Conservation (phyloP, 2,888 invertebrate species). For the Platycheirus rosarum region DNA sequence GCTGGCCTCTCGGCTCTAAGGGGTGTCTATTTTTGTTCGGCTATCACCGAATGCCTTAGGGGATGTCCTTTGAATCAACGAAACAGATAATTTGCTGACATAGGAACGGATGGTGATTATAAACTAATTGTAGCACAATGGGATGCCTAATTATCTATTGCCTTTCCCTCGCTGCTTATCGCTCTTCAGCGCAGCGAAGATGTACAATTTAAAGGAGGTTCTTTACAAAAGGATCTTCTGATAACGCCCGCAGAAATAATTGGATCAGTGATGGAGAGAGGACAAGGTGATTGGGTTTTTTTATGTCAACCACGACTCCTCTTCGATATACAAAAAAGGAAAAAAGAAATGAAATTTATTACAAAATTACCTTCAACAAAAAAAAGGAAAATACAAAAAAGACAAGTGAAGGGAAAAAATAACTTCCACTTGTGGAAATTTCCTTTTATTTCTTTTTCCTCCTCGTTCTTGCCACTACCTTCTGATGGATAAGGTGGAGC, state of each 20-base stretch:
- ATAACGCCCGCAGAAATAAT: background rate
- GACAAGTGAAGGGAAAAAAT: background rate
- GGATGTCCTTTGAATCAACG: background rate
- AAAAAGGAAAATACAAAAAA: background rate
- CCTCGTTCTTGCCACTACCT: background rate
- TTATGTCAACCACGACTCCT: background rate
- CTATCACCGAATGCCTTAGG: conserved; percentile 6
- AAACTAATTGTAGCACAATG: conserved; percentile 18
- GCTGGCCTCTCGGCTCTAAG: background rate
- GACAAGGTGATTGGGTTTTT: background rate
- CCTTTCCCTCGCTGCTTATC: background rate
- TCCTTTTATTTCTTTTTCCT: background rate
- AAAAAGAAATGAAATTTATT: background rate
- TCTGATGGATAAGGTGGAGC: conserved; percentile 7
- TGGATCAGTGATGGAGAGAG: background rate
- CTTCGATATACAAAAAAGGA: background rate
- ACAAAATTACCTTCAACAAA: background rate
- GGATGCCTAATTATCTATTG: conserved; percentile 2
- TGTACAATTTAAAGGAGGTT: conserved; percentile 1
- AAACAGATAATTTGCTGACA: conserved; percentile 22
- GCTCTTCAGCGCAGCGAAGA: background rate
- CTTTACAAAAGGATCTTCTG: background rate
- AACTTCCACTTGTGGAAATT: conserved; percentile 11
- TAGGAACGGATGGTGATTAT: conserved; percentile 16
- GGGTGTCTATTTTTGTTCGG: background rate